Conservation (phyloP, 2,113 vertebrate species). For the Pimephales promelas region DNA sequence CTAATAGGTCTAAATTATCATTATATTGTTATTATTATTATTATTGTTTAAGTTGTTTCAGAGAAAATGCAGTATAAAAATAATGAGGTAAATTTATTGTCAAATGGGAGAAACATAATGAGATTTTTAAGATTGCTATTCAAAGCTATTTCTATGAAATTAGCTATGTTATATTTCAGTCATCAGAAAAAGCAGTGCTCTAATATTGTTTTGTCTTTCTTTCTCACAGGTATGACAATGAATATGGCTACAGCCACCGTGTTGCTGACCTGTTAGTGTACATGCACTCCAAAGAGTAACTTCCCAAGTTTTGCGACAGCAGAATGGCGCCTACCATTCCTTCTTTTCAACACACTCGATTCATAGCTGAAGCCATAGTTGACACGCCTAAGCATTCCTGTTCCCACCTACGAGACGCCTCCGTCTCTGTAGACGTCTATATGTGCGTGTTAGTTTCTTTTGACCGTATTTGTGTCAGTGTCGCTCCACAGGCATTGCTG, state of each 20-base stretch:
- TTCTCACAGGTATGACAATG: slow-evolving; percentile 85
- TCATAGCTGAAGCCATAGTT: slow-evolving; percentile 70
- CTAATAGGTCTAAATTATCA: neutral
- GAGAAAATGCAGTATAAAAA: neutral
- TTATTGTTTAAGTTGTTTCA: too few species aligned
- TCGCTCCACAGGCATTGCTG: slow-evolving; percentile 60
- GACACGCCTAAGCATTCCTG: slow-evolving; percentile 64
- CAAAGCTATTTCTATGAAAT: too few species aligned
- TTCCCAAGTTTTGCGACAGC: slow-evolving; percentile 52
- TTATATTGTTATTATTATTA: neutral
- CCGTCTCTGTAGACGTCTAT: slow-evolving; percentile 61
- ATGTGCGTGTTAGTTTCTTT: slow-evolving; percentile 73
- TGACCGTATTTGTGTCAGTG: slow-evolving; percentile 75
- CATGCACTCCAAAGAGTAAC: slow-evolving; percentile 82
- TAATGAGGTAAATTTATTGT: neutral
- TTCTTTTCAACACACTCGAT: slow-evolving; percentile 69
- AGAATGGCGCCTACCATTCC: slow-evolving; percentile 67
- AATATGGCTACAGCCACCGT: slow-evolving; percentile 88
- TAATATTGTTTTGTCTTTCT: neutral
- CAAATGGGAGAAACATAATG: neutral
- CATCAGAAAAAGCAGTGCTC: neutral
- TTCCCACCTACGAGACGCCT: slow-evolving; percentile 58
- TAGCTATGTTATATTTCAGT: too few species aligned
- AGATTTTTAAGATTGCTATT: neutral
- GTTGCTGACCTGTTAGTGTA: slow-evolving; percentile 84